Percentiles rank a stretch among this genome's conserved stretches.
phyloP scores from a whole-genome alignment of 1,140 invertebrate genomes.

The Sipha flava region DNA sequence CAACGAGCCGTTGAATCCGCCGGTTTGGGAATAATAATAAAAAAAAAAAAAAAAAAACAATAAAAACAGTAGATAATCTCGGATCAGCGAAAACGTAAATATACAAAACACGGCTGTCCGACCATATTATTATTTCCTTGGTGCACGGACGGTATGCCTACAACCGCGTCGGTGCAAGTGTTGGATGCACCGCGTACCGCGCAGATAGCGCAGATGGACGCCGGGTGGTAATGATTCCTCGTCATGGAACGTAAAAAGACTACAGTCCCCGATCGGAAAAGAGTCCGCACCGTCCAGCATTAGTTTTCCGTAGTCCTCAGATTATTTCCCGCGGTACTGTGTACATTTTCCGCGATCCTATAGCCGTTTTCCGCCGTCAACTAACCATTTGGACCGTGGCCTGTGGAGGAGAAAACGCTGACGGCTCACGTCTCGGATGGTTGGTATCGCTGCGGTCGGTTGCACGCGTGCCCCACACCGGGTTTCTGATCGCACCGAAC shows the following conservation, averaged over 20 bases:
- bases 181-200: no score
- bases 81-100: slow-evolving; percentile 11
- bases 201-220: not conserved
- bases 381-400: no score
- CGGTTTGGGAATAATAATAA: not conserved
- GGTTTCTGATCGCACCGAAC: not conserved
- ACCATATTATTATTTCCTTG: not conserved
- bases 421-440: no score
- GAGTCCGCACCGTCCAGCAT: no score
- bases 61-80: slow-evolving; percentile 14
- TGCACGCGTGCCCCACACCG: not conserved
- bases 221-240: not conserved
- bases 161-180: not conserved
- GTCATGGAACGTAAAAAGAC: slow-evolving; percentile 1
- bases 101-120: slow-evolving; percentile 26
- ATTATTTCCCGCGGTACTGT: not conserved
- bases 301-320: not conserved
- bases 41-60: not conserved
- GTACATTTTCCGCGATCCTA: not conserved
- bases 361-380: not conserved
- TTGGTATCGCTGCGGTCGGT: not conserved
- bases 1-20: not conserved
- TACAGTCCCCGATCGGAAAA: not conserved
- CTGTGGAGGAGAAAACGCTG: not conserved
- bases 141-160: not conserved